These are phyloP conservation scores for Acropternis orthonyx DNA, from an alignment of 2,797 vertebrate species.

Conservation along the genomic window DNA sequence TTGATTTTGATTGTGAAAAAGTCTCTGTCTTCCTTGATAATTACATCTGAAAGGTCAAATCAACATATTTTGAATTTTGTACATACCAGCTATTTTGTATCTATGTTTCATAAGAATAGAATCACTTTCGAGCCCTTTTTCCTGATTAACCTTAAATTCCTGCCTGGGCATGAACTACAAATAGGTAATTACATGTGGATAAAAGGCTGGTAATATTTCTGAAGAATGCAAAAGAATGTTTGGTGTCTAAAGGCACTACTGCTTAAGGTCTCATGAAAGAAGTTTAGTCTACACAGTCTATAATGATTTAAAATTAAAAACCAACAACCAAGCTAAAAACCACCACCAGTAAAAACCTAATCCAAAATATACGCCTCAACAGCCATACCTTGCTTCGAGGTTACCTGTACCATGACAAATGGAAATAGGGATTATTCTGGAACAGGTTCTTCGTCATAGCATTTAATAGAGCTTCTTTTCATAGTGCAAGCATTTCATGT, in stretches of 20 bases:
- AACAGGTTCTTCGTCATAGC: not conserved
- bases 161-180: not conserved
- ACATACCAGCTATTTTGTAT: not conserved
- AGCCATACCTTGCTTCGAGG: not conserved
- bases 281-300: not conserved
- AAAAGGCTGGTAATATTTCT: not conserved
- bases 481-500: not conserved
- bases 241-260: not conserved
- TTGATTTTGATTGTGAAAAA: not conserved
- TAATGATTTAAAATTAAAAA: not conserved
- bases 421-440: not conserved
- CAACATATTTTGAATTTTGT: not conserved
- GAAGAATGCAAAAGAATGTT: not conserved
- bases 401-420: not conserved
- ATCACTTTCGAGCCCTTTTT: not conserved
- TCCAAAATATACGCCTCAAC: not conserved
- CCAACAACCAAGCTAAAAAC: not conserved
- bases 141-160: not conserved
- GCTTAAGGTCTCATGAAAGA: not conserved
- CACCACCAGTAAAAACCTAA: not conserved
- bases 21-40: not conserved
- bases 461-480: not conserved
- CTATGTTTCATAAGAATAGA: not conserved
- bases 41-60: not conserved
- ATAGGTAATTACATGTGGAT: not conserved